Conservation (phyloP, 2,113 vertebrate genomes). For the Hydrolagus affinis region DNA sequence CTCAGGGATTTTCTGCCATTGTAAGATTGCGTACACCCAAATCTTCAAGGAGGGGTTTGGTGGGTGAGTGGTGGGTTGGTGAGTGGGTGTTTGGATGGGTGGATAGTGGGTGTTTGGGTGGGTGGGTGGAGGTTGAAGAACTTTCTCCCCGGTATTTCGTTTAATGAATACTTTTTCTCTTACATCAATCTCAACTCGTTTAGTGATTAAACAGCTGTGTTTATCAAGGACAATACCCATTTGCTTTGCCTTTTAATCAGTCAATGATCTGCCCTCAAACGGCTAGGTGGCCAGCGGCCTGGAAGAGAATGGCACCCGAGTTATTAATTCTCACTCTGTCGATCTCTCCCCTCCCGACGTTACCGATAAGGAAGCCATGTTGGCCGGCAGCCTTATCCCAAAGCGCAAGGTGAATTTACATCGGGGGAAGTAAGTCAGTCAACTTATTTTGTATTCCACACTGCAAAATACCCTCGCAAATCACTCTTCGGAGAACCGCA, state of each 20-base stretch:
- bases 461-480: background rate
- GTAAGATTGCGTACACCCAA: too few species aligned
- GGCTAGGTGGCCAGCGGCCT: background rate
- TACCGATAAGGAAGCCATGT: conserved; percentile 7
- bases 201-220: too few species aligned
- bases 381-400: background rate
- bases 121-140: too few species aligned
- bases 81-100: background rate
- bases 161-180: background rate
- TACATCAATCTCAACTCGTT: background rate
- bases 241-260: conserved; percentile 13
- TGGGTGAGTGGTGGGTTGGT: background rate
- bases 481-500: background rate
- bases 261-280: background rate
- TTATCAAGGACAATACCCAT: background rate
- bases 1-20: too few species aligned
- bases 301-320: background rate
- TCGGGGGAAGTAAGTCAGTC: background rate
- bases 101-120: background rate
- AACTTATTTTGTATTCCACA: background rate
- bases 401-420: background rate
- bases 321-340: background rate
- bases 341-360: background rate
- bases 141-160: too few species aligned
- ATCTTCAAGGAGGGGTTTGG: too few species aligned